A percentile compares a stretch with the other conserved stretches of the same genome.
phyloP scores from a whole-genome alignment of 2,888 invertebrate species.

The Leucoma salicis region DNA sequence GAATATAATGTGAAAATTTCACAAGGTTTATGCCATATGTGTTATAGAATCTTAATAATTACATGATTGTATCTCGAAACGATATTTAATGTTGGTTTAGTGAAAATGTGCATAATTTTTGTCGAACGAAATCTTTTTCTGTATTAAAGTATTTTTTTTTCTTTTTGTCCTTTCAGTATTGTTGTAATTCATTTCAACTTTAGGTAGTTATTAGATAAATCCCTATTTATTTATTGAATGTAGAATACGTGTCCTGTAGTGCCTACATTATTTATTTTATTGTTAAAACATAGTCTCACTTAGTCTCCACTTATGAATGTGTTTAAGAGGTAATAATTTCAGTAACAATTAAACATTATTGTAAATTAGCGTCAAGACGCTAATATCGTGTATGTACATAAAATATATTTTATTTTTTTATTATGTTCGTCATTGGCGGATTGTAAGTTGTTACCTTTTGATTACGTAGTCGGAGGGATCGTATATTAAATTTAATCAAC shows the following conservation, averaged over 20 bases:
- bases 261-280: slow-evolving; percentile 66
- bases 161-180: slow-evolving; percentile 74
- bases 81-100: slow-evolving; percentile 47
- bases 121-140: slow-evolving; percentile 40
- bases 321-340: slow-evolving; percentile 32
- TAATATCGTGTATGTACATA: slow-evolving; percentile 38
- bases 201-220: slow-evolving; percentile 77
- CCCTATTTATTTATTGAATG: slow-evolving; percentile 77
- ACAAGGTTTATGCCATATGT: slow-evolving; percentile 33
- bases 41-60: slow-evolving; percentile 22
- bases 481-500: no score
- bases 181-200: slow-evolving; percentile 61
- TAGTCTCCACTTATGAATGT: slow-evolving; percentile 55
- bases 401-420: slow-evolving; percentile 33
- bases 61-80: slow-evolving; percentile 43
- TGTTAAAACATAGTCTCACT: slow-evolving; percentile 54
- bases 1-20: slow-evolving; percentile 16
- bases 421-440: slow-evolving; percentile 2
- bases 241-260: slow-evolving; percentile 64
- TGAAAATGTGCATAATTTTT: slow-evolving; percentile 19
- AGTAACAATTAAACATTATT: slow-evolving; percentile 30
- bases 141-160: slow-evolving; percentile 27
- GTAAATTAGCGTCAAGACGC: slow-evolving; percentile 34
- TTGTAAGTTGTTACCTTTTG: slow-evolving; percentile 46
- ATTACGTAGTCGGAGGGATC: slow-evolving; percentile 54